These are phyloP conservation scores for Volucella bombylans DNA, from an alignment of 2,888 invertebrate genomes.

Conservation along the genomic window DNA sequence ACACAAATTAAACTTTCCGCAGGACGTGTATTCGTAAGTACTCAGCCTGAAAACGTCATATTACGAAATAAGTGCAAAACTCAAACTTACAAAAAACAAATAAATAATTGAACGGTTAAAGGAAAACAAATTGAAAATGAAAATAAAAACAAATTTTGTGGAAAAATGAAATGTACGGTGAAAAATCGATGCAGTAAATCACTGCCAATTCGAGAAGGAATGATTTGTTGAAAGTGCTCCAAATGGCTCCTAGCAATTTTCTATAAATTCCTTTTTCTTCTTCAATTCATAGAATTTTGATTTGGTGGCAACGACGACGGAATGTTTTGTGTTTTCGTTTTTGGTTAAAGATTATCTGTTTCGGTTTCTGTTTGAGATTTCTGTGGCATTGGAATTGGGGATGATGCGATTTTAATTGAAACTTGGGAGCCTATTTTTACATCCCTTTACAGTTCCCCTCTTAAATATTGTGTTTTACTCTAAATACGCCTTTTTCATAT, in stretches of 20 bases:
- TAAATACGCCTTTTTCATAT: conserved; percentile 71
- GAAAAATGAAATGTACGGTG: conserved; percentile 55
- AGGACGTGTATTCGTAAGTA: conserved; percentile 64
- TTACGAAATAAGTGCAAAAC: conserved; percentile 41
- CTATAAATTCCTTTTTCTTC: not conserved
- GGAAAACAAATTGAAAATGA: conserved; percentile 18
- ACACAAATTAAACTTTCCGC: conserved; percentile 46
- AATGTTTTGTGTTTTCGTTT: conserved; percentile 14
- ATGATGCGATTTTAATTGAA: conserved; percentile 45
- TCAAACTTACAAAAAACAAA: conserved; percentile 1
- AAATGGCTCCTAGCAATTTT: conserved; percentile 12
- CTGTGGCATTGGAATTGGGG: conserved; percentile 35
- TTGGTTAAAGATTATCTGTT: not conserved
- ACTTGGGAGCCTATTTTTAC: conserved; percentile 44
- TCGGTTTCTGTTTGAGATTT: conserved; percentile 4
- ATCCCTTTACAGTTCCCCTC: not conserved
- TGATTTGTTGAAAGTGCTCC: conserved; percentile 47
- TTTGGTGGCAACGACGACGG: not conserved
- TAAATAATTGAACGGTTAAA: conserved; percentile 11
- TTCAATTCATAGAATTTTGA: not conserved
- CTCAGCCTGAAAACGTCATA: conserved; percentile 26
- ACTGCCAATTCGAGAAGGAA: conserved; percentile 51
- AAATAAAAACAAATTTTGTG: conserved; percentile 26
- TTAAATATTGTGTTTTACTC: conserved; percentile 45
- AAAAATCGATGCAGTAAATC: conserved; percentile 70